Evolutionary conservation across 2,888 invertebrate genomes (phyloP), one percentile per base, ranked within the genome.

Genomic region (Limnephilus lunatus): DNA sequence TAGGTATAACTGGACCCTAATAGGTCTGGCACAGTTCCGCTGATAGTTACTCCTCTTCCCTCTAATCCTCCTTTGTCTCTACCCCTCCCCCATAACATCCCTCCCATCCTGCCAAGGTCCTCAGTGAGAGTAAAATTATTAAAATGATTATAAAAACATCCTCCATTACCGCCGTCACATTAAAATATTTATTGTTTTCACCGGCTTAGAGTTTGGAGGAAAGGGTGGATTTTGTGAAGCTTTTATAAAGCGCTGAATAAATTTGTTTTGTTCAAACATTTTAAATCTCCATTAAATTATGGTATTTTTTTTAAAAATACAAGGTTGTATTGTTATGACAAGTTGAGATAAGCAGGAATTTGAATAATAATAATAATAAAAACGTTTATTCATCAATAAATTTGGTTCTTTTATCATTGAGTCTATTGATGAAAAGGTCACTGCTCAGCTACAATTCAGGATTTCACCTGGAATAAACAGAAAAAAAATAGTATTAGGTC

Each of bases 21-120:
- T 68, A 30, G 30, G 86, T 86, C 86, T 86, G 86, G 86, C 44
- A 35, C 86, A 86, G 86, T 86, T 86, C 86, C 86, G 86, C 86
- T 44, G 86, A 44, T 44, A 86, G 44, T 44, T 86, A 12, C 11
- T 39, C 48, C 86, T 44, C 86, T n/a, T 86, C 86, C 25, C 25
- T 68, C 9, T 68, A n/a, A 68, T 68, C 68, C 53, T 68, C 53
- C 68, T 25, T 68, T 68, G 68, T 68, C 25, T 9, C 68, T 68
- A 53, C 53, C 15, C 53, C 53, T 0, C 1, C 19, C 53, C 19
- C 68, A 25, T 25, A 25, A 19, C 25, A 25, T 25, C 25, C 68
- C 25, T 25, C 25, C 25, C 68, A 19, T 25, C 19, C 53, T 68
- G 25, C 25, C 44, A 44, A 86, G 86, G 86, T 86, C 44, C n/a